Evolutionary conservation across 1,140 invertebrate genomes (phyloP).

Genomic region (Paralvinella palmiformis): DNA sequence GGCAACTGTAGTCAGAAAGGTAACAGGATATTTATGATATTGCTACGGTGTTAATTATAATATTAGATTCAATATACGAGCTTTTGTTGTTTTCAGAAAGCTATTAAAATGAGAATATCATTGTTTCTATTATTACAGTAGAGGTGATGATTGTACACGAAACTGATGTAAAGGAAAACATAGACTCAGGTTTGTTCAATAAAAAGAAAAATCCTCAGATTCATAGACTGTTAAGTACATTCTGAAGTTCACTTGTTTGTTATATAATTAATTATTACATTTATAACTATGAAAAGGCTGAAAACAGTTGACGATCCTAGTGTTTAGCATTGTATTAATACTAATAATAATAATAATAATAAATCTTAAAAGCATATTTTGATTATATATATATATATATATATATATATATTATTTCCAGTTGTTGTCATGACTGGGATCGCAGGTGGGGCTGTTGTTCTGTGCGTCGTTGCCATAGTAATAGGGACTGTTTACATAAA

Average conservation of each 20-base stretch:
- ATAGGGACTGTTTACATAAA: conserved; percentile 4
- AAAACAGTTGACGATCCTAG: neutral
- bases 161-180: no score
- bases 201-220: no score
- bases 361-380: no score
- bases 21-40: neutral
- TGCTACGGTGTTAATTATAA: neutral
- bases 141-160: no score
- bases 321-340: neutral
- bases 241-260: no score
- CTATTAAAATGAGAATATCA: neutral
- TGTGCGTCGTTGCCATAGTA: neutral
- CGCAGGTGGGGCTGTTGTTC: neutral
- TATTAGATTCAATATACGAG: neutral
- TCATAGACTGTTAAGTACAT: no score
- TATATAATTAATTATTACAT: no score
- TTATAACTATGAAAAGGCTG: no score
- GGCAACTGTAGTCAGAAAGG: conserved; percentile 13
- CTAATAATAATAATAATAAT: neutral
- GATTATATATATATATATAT: neutral
- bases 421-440: neutral
- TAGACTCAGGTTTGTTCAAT: no score
- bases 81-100: neutral
- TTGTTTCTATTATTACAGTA: neutral
- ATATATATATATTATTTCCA: no score